phyloP scores from a whole-genome alignment of 23 tunicate genomes.

The Styela clava region DNA sequence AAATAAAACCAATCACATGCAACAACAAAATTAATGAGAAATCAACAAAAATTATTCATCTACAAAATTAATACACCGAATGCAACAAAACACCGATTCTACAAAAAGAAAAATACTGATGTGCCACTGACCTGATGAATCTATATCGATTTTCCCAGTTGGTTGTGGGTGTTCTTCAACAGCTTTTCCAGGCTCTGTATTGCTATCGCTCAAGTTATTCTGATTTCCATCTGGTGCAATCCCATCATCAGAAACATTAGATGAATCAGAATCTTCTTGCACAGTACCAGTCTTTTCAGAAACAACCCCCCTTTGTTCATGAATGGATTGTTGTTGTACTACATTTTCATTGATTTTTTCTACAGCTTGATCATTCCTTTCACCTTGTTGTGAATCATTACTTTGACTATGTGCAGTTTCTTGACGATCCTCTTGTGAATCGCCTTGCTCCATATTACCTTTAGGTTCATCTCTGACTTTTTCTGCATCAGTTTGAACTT shows the following conservation, averaged over 20 bases:
- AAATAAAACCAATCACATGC: constrained; percentile 25
- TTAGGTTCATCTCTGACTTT: not conserved
- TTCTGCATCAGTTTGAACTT: not conserved
- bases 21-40: not conserved
- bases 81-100: not conserved
- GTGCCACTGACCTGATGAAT: not conserved
- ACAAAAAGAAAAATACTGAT: not conserved
- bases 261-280: not conserved
- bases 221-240: not conserved
- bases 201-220: too few species aligned
- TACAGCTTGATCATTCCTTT: not conserved
- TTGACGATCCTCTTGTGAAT: too few species aligned
- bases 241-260: not conserved
- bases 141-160: too few species aligned
- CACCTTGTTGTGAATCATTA: too few species aligned
- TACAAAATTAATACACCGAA: constrained; percentile 1
- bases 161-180: too few species aligned
- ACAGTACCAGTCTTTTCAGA: not conserved
- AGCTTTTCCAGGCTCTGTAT: too few species aligned
- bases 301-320: not conserved
- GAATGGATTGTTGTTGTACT: not conserved
- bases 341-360: not conserved
- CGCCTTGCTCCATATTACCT: too few species aligned
- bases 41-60: not conserved
- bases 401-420: not conserved